Conservation (phyloP, 2,888 invertebrate genomes). For the Cerastis leucographa region DNA sequence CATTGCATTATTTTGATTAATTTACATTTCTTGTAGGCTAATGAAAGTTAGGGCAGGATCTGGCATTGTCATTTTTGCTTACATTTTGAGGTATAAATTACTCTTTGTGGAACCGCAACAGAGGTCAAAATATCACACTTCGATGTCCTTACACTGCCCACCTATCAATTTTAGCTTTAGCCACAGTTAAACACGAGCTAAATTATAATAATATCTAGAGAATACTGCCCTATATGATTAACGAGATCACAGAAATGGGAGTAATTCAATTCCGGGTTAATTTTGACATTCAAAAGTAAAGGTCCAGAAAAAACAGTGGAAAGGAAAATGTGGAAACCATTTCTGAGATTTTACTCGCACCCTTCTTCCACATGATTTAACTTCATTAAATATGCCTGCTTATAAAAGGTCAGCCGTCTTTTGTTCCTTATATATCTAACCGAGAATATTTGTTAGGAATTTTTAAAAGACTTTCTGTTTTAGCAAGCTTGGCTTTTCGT, state of each 20-base stretch:
- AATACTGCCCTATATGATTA: not conserved
- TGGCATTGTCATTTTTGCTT: too few relatives aligned
- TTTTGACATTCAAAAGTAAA: slow-evolving; percentile 56
- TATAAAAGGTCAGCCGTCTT: slow-evolving; percentile 57
- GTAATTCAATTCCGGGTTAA: slow-evolving; percentile 39
- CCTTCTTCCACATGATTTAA: slow-evolving; percentile 59
- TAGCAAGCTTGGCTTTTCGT: not conserved
- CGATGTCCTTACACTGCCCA: not conserved
- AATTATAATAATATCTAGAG: not conserved
- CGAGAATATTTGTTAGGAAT: slow-evolving; percentile 15
- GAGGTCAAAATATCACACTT: not conserved
- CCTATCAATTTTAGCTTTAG: not conserved
- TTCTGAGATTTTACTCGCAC: slow-evolving; percentile 57
- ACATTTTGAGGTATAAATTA: too few relatives aligned
- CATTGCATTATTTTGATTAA: too few relatives aligned
- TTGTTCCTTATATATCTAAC: slow-evolving; percentile 42
- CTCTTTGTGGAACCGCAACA: not conserved
- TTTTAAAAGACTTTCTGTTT: not conserved
- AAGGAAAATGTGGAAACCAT: slow-evolving; percentile 53
- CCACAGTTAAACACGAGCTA: not conserved
- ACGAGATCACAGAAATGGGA: slow-evolving; percentile 21
- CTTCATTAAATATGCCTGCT: slow-evolving; percentile 58
- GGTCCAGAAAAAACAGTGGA: slow-evolving; percentile 52
- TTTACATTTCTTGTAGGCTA: too few relatives aligned
- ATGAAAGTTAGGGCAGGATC: too few relatives aligned